phyloP scores from a whole-genome alignment of 1,140 invertebrate species.

The Neodiprion virginianus region DNA sequence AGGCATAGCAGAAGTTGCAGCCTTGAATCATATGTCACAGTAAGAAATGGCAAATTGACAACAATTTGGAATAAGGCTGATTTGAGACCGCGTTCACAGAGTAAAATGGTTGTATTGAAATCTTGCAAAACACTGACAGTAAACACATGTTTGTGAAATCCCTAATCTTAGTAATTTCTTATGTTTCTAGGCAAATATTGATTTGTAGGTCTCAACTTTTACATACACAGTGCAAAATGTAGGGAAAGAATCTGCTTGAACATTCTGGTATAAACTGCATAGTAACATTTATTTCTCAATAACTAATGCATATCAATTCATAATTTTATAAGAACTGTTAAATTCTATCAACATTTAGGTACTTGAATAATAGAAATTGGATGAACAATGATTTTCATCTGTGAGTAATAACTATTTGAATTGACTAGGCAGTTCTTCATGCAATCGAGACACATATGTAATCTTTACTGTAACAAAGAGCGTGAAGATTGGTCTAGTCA shows the following conservation, averaged over 20 bases:
- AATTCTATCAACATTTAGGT: conserved; percentile 14
- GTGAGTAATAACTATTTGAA: not conserved
- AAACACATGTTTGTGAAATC: too few relatives aligned
- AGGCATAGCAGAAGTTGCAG: too few relatives aligned
- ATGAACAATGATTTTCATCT: conserved; percentile 10
- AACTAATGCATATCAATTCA: conserved; percentile 43
- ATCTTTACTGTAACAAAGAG: not conserved
- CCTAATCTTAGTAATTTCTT: too few relatives aligned
- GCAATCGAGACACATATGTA: too few relatives aligned
- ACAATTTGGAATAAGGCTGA: too few relatives aligned
- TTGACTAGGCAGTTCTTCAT: not conserved
- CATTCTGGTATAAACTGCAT: conserved; percentile 45
- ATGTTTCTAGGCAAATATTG: not conserved
- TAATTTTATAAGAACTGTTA: conserved; percentile 35
- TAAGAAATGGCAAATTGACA: too few relatives aligned
- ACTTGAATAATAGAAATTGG: conserved; percentile 9
- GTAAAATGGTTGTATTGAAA: too few relatives aligned
- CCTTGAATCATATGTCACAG: too few relatives aligned
- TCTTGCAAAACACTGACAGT: too few relatives aligned
- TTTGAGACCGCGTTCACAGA: too few relatives aligned
- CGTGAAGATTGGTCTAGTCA: not conserved
- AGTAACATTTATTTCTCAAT: conserved; percentile 51
- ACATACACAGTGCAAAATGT: conserved; percentile 17
- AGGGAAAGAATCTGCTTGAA: conserved; percentile 30
- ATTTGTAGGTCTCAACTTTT: not conserved